Percentiles rank a stretch among this genome's conserved stretches.
phyloP scores from a whole-genome alignment of 2,113 vertebrate genomes.

The Dinomys branickii region DNA sequence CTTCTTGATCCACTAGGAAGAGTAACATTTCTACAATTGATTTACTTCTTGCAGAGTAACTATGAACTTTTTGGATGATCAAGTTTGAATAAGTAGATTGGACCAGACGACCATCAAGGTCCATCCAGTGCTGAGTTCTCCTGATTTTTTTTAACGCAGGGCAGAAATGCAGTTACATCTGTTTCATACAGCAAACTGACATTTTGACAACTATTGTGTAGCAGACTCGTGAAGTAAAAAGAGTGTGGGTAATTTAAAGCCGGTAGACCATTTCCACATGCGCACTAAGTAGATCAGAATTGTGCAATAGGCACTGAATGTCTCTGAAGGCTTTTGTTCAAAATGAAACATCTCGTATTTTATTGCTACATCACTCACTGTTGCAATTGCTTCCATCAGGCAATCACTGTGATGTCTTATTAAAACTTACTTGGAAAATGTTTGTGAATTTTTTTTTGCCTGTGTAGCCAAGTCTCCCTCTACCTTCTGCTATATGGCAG shows the following conservation, averaged over 20 bases:
- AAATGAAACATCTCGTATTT: conserved; percentile 17
- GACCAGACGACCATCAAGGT: neutral
- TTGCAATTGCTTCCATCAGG: neutral
- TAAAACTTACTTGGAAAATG: conserved; percentile 4
- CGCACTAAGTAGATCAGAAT: neutral
- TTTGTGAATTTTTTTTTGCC: neutral
- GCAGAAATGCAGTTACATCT: neutral
- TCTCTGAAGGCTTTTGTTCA: conserved; percentile 35
- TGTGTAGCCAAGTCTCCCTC: neutral
- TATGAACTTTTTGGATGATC: neutral
- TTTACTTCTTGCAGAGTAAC: neutral
- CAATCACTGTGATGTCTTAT: neutral
- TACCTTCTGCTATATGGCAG: neutral
- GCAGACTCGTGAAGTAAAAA: neutral
- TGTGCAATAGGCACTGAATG: neutral
- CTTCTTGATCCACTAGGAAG: conserved; percentile 30
- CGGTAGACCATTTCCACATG: conserved; percentile 13
- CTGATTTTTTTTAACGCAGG: neutral
- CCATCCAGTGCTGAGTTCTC: neutral
- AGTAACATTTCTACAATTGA: neutral
- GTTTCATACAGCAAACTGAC: neutral
- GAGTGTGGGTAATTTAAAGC: neutral
- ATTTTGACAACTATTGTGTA: neutral
- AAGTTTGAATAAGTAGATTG: neutral
- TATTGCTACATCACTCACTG: neutral